Evolutionary conservation across 2,113 vertebrate species (phyloP), one percentile per base, ranked within the genome.

Genomic region (Petaurus breviceps): DNA sequence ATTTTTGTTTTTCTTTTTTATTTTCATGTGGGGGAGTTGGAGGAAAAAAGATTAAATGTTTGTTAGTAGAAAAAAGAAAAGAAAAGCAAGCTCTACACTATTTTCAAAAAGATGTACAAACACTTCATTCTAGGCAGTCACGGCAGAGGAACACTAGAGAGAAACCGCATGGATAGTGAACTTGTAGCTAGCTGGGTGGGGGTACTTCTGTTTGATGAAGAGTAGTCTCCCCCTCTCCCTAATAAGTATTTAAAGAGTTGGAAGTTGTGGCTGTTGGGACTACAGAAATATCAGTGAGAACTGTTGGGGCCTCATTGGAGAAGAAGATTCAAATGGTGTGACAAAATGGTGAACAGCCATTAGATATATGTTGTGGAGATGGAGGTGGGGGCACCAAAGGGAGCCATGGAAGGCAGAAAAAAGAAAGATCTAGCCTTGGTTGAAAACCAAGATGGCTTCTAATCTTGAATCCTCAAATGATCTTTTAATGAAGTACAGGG

Each of bases 301-400:
- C 37, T 84, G 16, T 43, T 84, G 68, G 68, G n/a, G 68, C n/a
- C 37, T 16, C 43, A 2, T 19, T 84, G 37, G 61, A n/a, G 37
- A 43, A 43, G n/a, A 84, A 84, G n/a, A 8, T 77, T 16, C 37
- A 84, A 6, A 84, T 43, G n/a, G 16, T 84, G 37, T 43, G 6
- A 84, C 19, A 43, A 84, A 84, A 43, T 84, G n/a, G 16, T 84
- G n/a, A 84, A 7, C 4, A 84, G 6, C 23, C 19, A 22, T 84
- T 84, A 84, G 68, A 1, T 43, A 7, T 43, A 23, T 84, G 1
- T 23, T 84, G 68, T 84, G 68, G 16, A 6, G n/a, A 12, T 68
- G 31, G 31, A 5, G 9, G 12, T 0, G 0, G 12, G 12, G 12
- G 31, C 1, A 4, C 28, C 10, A 37, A 11, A n/a, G n/a, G 6